Evolutionary conservation across 2,888 invertebrate species (phyloP).

Genomic region (Drosophila tanythrix): DNA sequence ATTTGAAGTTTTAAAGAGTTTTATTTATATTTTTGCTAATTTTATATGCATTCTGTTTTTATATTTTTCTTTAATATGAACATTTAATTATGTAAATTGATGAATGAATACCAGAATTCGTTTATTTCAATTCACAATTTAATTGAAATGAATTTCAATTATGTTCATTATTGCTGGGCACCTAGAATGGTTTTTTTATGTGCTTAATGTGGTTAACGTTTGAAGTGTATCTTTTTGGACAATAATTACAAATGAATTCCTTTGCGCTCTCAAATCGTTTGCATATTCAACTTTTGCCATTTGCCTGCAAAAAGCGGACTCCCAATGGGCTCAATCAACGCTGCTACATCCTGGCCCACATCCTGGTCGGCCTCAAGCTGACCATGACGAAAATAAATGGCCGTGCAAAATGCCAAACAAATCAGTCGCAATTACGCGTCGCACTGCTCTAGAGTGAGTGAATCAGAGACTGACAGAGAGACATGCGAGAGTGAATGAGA

Average conservation of each 20-base stretch:
- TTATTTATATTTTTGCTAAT: neutral
- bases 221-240: neutral
- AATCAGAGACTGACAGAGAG: neutral
- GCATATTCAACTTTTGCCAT: conserved; percentile 7
- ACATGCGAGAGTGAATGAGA: neutral
- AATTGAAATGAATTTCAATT: neutral
- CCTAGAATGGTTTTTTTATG: neutral
- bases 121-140: neutral
- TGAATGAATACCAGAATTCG: neutral
- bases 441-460: conserved; percentile 19
- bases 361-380: conserved; percentile 56
- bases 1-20: neutral
- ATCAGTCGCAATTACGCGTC: conserved; percentile 75
- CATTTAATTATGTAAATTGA: neutral
- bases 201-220: neutral
- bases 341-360: conserved; percentile 18
- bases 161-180: neutral
- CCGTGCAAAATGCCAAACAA: conserved; percentile 72
- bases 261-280: neutral
- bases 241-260: conserved; percentile 9
- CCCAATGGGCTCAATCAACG: conserved; percentile 54
- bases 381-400: conserved; percentile 73
- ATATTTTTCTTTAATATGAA: neutral
- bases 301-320: conserved; percentile 9
- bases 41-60: neutral